phyloP scores from a whole-genome alignment of 2,113 vertebrate genomes.

The Corythoichthys haematopterus region DNA sequence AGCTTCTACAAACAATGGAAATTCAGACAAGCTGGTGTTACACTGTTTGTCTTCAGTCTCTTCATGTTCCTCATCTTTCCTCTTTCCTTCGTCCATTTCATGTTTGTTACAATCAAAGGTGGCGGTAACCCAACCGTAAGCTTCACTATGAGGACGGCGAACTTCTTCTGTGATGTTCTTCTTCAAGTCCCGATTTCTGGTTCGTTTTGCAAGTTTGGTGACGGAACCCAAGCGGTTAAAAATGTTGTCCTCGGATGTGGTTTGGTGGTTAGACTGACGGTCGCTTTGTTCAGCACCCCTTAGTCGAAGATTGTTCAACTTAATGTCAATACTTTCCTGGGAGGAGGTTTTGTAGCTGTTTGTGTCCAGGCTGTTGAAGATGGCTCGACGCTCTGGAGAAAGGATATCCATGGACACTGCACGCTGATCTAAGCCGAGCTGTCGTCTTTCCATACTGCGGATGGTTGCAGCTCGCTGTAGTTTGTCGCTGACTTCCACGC shows the following conservation, averaged over 20 bases:
- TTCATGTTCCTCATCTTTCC: constrained; percentile 73
- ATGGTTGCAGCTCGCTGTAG: constrained; percentile 91
- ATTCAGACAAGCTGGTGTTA: constrained; percentile 79
- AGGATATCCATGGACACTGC: constrained; percentile 92
- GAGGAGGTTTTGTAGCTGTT: constrained; percentile 85
- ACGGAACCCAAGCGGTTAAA: constrained; percentile 86
- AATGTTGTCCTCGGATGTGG: constrained; percentile 89
- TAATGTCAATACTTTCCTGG: constrained; percentile 91
- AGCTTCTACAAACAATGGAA: constrained; percentile 78
- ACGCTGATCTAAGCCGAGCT: constrained; percentile 87
- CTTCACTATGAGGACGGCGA: constrained; percentile 81
- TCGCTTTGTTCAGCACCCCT: constrained; percentile 75
- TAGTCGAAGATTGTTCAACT: constrained; percentile 87
- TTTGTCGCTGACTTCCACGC: constrained; percentile 93
- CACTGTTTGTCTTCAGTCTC: constrained; percentile 81
- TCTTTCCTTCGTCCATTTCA: constrained; percentile 67
- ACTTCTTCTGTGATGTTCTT: constrained; percentile 85
- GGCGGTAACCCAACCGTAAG: constrained; percentile 76
- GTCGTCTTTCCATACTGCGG: constrained; percentile 89
- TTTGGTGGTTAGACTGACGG: constrained; percentile 69
- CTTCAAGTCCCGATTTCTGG: constrained; percentile 83
- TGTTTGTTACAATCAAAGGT: constrained; percentile 78
- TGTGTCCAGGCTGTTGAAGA: constrained; percentile 83
- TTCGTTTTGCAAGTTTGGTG: constrained; percentile 80
- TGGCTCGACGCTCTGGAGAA: constrained; percentile 84